phyloP scores from a whole-genome alignment of 2,888 invertebrate species.

The Oscheius sp. region DNA sequence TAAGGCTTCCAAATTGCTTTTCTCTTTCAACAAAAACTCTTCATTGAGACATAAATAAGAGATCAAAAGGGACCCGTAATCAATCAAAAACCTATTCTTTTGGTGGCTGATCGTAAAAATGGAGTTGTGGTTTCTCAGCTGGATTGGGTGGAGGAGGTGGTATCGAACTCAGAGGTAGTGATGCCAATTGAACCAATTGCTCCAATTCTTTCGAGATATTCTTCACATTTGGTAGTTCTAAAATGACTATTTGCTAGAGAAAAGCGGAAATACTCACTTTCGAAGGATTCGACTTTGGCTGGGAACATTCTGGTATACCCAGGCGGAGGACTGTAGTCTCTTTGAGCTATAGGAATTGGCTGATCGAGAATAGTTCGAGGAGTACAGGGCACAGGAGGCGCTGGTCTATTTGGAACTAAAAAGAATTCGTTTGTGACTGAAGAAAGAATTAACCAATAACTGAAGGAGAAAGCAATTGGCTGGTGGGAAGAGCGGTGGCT shows the following conservation, averaged over 20 bases:
- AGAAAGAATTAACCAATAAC: neutral
- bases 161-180: neutral
- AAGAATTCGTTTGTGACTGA: neutral
- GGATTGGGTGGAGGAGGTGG: neutral
- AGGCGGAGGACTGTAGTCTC: conserved; percentile 2
- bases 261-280: neutral
- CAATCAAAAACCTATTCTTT: neutral
- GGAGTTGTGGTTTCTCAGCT: neutral
- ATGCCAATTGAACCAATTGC: neutral
- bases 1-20: neutral
- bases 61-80: neutral
- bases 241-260: no score
- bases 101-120: conserved; percentile 16
- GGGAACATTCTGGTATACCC: conserved; percentile 22
- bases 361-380: neutral
- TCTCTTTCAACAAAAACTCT: neutral
- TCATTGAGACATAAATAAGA: neutral
- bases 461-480: conserved; percentile 7
- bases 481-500: neutral
- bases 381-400: conserved; percentile 2
- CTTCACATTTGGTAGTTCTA: no score
- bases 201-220: neutral
- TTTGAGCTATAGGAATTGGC: conserved; percentile 7
- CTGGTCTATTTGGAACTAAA: conserved; percentile 23
- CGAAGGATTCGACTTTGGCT: neutral